phyloP scores from a whole-genome alignment of 1,140 invertebrate genomes.

The Nephotettix cincticeps region DNA sequence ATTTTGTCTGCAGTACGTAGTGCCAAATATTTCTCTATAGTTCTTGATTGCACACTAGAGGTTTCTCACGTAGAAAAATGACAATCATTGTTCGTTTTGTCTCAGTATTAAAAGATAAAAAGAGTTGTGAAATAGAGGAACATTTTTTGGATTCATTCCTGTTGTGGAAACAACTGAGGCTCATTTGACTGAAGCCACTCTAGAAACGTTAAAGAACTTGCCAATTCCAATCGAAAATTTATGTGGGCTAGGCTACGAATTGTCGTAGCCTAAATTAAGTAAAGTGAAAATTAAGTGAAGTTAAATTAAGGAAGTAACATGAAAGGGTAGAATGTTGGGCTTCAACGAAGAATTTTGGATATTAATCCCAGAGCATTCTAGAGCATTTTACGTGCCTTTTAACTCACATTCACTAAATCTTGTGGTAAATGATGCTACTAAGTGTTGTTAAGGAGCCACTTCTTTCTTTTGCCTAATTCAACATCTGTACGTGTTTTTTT shows the following conservation, averaged over 20 bases:
- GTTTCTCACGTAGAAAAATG: neutral
- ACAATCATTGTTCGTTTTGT: neutral
- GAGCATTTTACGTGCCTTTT: slow-evolving; percentile 31
- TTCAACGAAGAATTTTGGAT: slow-evolving; percentile 30
- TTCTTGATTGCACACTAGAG: neutral
- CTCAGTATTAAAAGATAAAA: neutral
- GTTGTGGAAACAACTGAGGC: neutral
- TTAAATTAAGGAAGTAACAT: slow-evolving; percentile 35
- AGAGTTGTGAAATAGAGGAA: neutral
- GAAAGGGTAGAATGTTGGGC: slow-evolving; percentile 30
- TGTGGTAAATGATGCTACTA: slow-evolving; percentile 29
- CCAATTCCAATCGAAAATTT: slow-evolving; percentile 31
- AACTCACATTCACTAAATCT: slow-evolving; percentile 35
- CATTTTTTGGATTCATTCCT: slow-evolving; percentile 1
- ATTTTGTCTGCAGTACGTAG: too few relatives aligned
- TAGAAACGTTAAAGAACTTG: slow-evolving; percentile 24
- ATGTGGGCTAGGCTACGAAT: slow-evolving; percentile 35
- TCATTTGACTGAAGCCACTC: neutral
- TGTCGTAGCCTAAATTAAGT: too few relatives aligned
- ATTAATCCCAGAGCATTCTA: slow-evolving; percentile 18
- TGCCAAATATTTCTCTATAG: neutral
- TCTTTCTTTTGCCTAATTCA: slow-evolving; percentile 34
- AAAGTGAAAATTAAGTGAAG: too few relatives aligned
- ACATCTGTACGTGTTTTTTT: slow-evolving; percentile 34
- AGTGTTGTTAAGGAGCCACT: slow-evolving; percentile 30